Conservation (phyloP, 2,113 vertebrate genomes). For the Mesembrinibis cayennensis region DNA sequence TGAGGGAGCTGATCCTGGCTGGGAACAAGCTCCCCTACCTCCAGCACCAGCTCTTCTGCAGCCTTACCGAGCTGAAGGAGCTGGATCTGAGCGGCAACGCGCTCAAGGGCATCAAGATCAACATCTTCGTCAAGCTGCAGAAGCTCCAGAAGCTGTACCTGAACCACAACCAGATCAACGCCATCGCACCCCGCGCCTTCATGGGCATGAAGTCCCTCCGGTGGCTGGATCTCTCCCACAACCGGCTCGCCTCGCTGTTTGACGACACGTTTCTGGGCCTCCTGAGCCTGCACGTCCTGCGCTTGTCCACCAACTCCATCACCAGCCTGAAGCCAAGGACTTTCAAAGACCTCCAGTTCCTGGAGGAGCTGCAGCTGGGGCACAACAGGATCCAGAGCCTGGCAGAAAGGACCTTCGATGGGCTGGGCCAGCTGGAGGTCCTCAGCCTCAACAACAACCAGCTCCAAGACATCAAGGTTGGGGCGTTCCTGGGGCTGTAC, state of each 20-base stretch:
- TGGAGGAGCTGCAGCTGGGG: slow-evolving; percentile 90
- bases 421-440: slow-evolving; percentile 88
- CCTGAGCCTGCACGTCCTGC: slow-evolving; percentile 87
- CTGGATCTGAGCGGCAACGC: slow-evolving; percentile 89
- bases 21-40: slow-evolving; percentile 93
- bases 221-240: slow-evolving; percentile 94
- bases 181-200: slow-evolving; percentile 88
- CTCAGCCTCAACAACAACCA: slow-evolving; percentile 89
- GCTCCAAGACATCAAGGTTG: slow-evolving; percentile 82
- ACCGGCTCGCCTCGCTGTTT: slow-evolving; percentile 80
- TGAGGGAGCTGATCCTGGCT: slow-evolving; percentile 88
- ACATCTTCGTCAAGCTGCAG: slow-evolving; percentile 85
- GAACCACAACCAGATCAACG: slow-evolving; percentile 86
- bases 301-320: slow-evolving; percentile 89
- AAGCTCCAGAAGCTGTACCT: slow-evolving; percentile 94
- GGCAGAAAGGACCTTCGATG: slow-evolving; percentile 84
- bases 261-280: slow-evolving; percentile 91
- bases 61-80: slow-evolving; percentile 88
- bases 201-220: slow-evolving; percentile 89
- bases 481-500: slow-evolving; percentile 84
- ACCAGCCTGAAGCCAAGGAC: slow-evolving; percentile 79
- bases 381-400: slow-evolving; percentile 85
- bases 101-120: slow-evolving; percentile 87
- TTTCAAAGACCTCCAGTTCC: slow-evolving; percentile 90
- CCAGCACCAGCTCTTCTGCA: slow-evolving; percentile 89